These are phyloP conservation scores for Empis stercorea DNA, from an alignment of 2,888 invertebrate genomes.

Conservation along the genomic window DNA sequence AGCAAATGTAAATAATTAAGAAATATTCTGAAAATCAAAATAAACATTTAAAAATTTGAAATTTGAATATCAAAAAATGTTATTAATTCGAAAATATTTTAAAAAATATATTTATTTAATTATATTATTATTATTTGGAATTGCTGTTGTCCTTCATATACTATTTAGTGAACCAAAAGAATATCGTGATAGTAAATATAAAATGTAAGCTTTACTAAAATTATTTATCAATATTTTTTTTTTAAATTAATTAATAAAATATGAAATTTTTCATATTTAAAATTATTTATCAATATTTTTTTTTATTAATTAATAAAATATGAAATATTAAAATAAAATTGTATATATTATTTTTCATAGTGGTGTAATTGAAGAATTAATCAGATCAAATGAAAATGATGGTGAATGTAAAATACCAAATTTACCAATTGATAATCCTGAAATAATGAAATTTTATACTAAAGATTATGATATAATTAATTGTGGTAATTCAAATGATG, in stretches of 20 bases:
- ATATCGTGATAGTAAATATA: constrained; percentile 21
- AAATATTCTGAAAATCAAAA: too few relatives aligned
- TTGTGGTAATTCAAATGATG: constrained; percentile 45
- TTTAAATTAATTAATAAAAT: background rate
- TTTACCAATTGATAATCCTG: constrained; percentile 52
- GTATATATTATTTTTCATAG: constrained; percentile 23
- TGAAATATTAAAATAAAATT: too few relatives aligned
- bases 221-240: constrained; percentile 1
- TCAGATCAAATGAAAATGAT: constrained; percentile 35
- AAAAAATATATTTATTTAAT: constrained; percentile 12
- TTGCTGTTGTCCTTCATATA: constrained; percentile 8
- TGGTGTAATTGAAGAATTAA: constrained; percentile 37
- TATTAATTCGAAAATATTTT: constrained; percentile 12
- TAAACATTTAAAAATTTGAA: background rate
- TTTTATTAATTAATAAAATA: background rate
- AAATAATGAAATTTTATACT: constrained; percentile 59
- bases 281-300: background rate
- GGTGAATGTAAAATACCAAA: constrained; percentile 51
- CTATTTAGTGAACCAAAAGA: constrained; percentile 13
- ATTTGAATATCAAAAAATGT: constrained; percentile 11
- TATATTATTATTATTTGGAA: constrained; percentile 8
- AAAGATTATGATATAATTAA: constrained; percentile 44
- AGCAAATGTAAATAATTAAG: too few relatives aligned
- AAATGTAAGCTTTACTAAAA: constrained; percentile 23
- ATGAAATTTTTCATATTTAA: too few relatives aligned